These are phyloP conservation scores for Hylaeus anthracinus DNA, from an alignment of 1,140 invertebrate species.

Conservation along the genomic window DNA sequence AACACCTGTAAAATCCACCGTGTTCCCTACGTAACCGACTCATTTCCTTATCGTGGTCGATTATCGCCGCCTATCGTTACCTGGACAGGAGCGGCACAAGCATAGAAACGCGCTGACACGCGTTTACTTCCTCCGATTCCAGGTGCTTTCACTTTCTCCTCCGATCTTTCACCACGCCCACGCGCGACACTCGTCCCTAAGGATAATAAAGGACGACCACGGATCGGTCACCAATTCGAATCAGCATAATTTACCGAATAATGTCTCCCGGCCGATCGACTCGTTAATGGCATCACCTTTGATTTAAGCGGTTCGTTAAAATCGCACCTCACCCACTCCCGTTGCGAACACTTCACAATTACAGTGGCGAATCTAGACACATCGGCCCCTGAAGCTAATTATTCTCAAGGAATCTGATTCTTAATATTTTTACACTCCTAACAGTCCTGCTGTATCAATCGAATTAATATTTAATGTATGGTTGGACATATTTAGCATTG, in stretches of 20 bases:
- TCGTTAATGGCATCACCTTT: slow-evolving; percentile 46
- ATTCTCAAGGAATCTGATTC: no score
- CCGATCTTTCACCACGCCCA: slow-evolving; percentile 19
- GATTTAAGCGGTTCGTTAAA: slow-evolving; percentile 59
- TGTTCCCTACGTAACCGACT: neutral
- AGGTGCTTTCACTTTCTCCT: slow-evolving; percentile 51
- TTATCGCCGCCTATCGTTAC: neutral
- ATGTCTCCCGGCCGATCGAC: slow-evolving; percentile 23
- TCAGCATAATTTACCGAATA: slow-evolving; percentile 10
- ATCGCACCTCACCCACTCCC: slow-evolving; percentile 37
- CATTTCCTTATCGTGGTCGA: neutral
- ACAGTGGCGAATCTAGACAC: no score
- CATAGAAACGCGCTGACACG: neutral
- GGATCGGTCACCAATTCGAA: slow-evolving; percentile 15
- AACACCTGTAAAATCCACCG: neutral
- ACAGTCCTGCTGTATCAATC: no score
- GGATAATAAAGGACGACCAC: slow-evolving; percentile 42
- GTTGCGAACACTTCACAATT: neutral
- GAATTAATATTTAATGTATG: no score
- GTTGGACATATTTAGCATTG: no score
- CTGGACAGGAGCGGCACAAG: neutral
- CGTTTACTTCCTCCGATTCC: slow-evolving; percentile 8
- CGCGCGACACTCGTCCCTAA: slow-evolving; percentile 20
- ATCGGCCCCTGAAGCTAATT: no score
- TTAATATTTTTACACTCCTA: no score